Percentiles rank a stretch among this genome's conserved stretches.
phyloP scores from a whole-genome alignment of 1,140 invertebrate genomes.

The Drosophila setifemur region DNA sequence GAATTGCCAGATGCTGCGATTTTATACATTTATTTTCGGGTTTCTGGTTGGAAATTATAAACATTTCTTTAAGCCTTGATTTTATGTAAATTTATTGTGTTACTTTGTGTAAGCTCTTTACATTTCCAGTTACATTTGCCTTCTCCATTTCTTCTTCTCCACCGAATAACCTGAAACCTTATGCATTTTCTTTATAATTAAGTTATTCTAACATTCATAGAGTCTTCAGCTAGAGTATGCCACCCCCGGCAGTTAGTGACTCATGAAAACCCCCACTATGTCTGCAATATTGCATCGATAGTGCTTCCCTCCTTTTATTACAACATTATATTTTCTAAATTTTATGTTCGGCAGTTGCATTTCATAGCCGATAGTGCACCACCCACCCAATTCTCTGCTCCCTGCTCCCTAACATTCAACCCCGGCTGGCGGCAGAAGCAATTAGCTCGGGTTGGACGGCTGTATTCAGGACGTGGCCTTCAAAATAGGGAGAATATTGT shows the following conservation, averaged over 20 bases:
- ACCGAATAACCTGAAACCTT: not conserved
- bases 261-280: conserved; percentile 7
- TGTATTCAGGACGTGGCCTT: conserved; percentile 48
- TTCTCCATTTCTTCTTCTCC: not conserved
- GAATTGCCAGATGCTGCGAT: not conserved
- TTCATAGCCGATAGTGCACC: conserved; percentile 33
- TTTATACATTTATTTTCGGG: too few relatives aligned
- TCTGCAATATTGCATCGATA: conserved; percentile 13
- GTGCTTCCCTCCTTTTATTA: conserved; percentile 20
- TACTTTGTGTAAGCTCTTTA: not conserved
- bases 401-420: conserved; percentile 6
- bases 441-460: conserved; percentile 16
- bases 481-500: conserved; percentile 47
- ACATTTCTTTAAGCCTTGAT: too few relatives aligned
- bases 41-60: too few relatives aligned
- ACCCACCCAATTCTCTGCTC: not conserved
- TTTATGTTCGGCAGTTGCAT: conserved; percentile 27
- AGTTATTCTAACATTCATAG: not conserved
- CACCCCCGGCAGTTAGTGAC: not conserved
- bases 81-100: not conserved
- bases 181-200: not conserved
- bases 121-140: too few relatives aligned
- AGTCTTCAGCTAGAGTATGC: too few relatives aligned
- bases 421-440: conserved; percentile 22
- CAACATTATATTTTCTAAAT: conserved; percentile 44